Evolutionary conservation across 2,797 vertebrate species (phyloP), one percentile per base, ranked within the genome.

Genomic region (Bufotes viridis): DNA sequence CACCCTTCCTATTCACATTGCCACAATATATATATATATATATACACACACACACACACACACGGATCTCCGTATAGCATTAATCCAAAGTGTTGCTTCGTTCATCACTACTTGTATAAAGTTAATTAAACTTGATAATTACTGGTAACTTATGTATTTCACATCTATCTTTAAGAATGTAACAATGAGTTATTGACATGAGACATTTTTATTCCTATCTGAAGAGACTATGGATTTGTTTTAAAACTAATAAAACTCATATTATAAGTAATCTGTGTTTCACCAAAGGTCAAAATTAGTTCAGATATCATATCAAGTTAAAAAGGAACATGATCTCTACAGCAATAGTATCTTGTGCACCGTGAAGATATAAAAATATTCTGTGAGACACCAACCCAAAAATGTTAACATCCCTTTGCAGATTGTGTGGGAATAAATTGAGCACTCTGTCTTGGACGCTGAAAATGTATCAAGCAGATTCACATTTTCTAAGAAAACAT

Each of bases 241-340:
- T 60, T 85, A 26, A 61, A 93, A 15, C 9, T 88, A 55, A 81
- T 78, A 20, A 85, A 60, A 7, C 69, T 51, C n/a, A 70, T 80
- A 60, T 55, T 13, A 51, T 88, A 88, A 84, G 82, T 67, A 88
- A 84, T 84, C 81, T 80, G 24, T 74, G 29, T 67, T 58, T 88
- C 78, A 81, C 55, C 57, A 63, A 60, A 88, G 87, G 82, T 88
- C 87, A 88, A 53, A 42, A 49, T 72, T 85, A 88, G 87, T 84
- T 88, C 87, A 88, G 80, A 80, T 60, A 74, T 88, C 82, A 85
- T 85, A 88, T 88, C 82, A 88, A 88, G 76, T 88, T 88, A 53
- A 80, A 84, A 72, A 29, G 82, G 60, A 88, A 88, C 75, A 34
- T 84, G 82, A 85, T 88, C 53, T 20, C 57, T n/a, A 69, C 76